These are phyloP conservation scores for Myanophis thanlyinensis DNA, from an alignment of 2,113 vertebrate species.

Conservation along the genomic window DNA sequence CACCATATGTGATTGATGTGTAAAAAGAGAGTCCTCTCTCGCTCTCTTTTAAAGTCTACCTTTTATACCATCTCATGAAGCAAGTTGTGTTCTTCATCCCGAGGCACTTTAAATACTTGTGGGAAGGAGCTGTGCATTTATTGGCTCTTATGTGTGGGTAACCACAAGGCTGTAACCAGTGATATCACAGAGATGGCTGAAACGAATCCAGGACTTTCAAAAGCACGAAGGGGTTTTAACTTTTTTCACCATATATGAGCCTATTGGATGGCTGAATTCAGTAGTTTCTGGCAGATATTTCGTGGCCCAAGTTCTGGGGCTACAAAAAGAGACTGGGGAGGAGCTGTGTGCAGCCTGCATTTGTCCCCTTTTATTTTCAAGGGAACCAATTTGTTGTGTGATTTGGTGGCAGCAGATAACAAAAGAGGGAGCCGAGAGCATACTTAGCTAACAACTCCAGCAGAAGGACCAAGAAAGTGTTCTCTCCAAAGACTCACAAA, in stretches of 20 bases:
- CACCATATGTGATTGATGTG: slow-evolving; percentile 46
- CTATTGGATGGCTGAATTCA: neutral
- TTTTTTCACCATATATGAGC: neutral
- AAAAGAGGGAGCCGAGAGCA: neutral
- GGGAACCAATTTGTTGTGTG: neutral
- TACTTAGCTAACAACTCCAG: neutral
- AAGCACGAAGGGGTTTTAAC: neutral
- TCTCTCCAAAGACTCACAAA: neutral
- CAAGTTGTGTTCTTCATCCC: too few relatives aligned
- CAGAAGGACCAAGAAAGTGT: neutral
- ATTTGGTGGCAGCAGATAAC: neutral
- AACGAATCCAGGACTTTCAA: neutral
- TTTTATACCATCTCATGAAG: too few relatives aligned
- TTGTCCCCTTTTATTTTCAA: neutral
- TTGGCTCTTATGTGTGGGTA: neutral
- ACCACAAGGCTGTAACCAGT: neutral
- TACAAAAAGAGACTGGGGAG: neutral
- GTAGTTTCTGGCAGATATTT: neutral
- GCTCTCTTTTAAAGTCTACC: neutral
- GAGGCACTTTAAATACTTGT: neutral
- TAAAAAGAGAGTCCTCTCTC: slow-evolving; percentile 25
- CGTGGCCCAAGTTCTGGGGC: neutral
- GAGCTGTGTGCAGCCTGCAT: neutral
- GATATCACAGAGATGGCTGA: neutral
- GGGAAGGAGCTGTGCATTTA: neutral